These are phyloP conservation scores for Atta texana DNA, from an alignment of 1,140 invertebrate species.

Conservation along the genomic window DNA sequence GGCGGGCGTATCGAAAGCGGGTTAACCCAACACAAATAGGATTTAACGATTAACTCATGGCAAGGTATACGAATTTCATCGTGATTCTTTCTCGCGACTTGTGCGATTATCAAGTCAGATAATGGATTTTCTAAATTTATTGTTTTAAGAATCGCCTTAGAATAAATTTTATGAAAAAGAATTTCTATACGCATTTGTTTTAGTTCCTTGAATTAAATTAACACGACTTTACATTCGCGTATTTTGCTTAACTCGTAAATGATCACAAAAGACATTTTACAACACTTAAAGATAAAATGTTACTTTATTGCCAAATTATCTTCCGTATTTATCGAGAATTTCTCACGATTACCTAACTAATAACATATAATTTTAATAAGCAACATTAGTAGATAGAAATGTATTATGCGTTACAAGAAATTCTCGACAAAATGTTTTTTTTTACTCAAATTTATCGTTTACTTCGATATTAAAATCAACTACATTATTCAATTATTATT, in stretches of 20 bases:
- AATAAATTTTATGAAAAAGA: not conserved
- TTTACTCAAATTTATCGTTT: not conserved
- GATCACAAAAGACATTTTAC: slow-evolving; percentile 3
- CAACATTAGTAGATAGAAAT: not conserved
- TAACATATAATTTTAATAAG: not conserved
- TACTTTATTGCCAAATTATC: not conserved
- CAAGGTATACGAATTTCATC: slow-evolving; percentile 14
- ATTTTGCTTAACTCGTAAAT: slow-evolving; percentile 7
- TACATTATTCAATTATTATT: slow-evolving; percentile 13
- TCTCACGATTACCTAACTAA: not conserved
- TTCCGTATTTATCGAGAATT: not conserved
- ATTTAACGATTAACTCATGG: slow-evolving; percentile 75
- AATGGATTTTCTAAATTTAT: not conserved
- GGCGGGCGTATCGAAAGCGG: slow-evolving; percentile 73
- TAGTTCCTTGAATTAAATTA: not conserved
- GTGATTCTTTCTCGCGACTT: not conserved
- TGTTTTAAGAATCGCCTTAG: not conserved
- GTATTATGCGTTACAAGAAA: not conserved
- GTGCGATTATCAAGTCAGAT: not conserved
- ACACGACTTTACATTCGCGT: not conserved
- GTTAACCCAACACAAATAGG: slow-evolving; percentile 67
- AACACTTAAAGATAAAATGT: not conserved
- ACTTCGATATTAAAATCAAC: slow-evolving; percentile 2
- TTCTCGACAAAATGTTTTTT: not conserved
- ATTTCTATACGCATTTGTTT: not conserved